These are phyloP conservation scores for Chrysogorgia sp. DNA, from an alignment of 92 coral and sea anemone genomes.

Conservation along the genomic window DNA sequence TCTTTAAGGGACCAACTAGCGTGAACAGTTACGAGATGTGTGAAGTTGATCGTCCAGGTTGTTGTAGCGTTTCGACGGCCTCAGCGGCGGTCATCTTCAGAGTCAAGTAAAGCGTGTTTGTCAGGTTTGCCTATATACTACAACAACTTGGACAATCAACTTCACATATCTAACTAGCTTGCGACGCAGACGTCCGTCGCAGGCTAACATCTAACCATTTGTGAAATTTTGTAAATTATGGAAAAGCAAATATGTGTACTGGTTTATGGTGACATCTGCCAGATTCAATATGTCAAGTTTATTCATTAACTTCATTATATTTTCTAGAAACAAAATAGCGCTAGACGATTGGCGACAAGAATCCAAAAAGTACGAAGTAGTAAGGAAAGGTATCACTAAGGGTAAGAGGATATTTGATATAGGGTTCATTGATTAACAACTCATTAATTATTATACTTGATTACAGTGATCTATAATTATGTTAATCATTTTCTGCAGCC, in stretches of 20 bases:
- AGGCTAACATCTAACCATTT: background rate
- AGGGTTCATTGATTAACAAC: background rate
- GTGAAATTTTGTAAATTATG: no score
- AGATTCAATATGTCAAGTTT: background rate
- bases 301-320: background rate
- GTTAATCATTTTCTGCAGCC: slow-evolving; percentile 43
- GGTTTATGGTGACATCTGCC: no score
- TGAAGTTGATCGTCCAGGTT: no score
- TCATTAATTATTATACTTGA: background rate
- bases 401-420: slow-evolving; percentile 64
- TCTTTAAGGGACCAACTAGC: no score
- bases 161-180: no score
- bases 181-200: no score
- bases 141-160: no score
- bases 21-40: no score
- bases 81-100: no score
- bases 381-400: slow-evolving; percentile 61
- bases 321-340: slow-evolving; percentile 81
- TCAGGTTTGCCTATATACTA: no score
- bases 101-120: no score
- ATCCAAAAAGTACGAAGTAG: slow-evolving; percentile 70
- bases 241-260: background rate
- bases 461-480: background rate
- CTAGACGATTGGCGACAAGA: slow-evolving; percentile 86
- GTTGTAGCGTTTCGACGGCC: no score